Evolutionary conservation across 2,113 vertebrate species (phyloP), one percentile per base, ranked within the genome.

Genomic region (Ondatra zibethicus): DNA sequence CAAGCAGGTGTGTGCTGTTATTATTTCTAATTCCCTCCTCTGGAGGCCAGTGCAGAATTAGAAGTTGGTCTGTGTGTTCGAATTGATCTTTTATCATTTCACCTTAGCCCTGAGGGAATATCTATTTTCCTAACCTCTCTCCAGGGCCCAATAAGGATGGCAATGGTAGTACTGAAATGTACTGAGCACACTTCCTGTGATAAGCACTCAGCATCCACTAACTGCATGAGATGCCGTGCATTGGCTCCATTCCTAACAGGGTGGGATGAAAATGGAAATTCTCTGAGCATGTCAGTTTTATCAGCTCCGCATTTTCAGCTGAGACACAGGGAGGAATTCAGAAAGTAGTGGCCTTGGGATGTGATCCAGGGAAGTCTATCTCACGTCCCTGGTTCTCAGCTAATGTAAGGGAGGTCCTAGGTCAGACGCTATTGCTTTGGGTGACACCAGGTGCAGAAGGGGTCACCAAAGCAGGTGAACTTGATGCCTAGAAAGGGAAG

Each of bases 51-150:
- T 80, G 31, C 93, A 91, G 89, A 94, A 76, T 86, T 94, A 84
- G 68, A 97, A 97, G 85, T 86, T 97, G 89, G 52, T 76, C 92
- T 8, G 14, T 55, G 68, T 70, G 75, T 87, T 94, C 87, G 89
- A 93, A 87, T 75, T 87, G 94, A n/a, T 91, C 3, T 0, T 0
- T 87, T 89, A 87, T 68, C 73, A 36, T 89, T 89, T 76, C 87
- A 73, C 89, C 88, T 93, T 84, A 55, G 72, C 47, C 75, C 55
- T 1, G 1, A n/a, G 76, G 93, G 75, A 39, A 4, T 11, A 29
- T 58, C 88, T 93, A 25, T 84, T 82, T 42, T 77, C 72, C 73
- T 91, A 39, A 82, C 66, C 47, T 70, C 75, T 96, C 95, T 68
- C 66, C 33, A 3, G 92, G 39, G 93, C 13, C 68, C 78, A 23